phyloP scores from a whole-genome alignment of 2,888 invertebrate genomes.

The Ashinkailepas kermadecensis region DNA sequence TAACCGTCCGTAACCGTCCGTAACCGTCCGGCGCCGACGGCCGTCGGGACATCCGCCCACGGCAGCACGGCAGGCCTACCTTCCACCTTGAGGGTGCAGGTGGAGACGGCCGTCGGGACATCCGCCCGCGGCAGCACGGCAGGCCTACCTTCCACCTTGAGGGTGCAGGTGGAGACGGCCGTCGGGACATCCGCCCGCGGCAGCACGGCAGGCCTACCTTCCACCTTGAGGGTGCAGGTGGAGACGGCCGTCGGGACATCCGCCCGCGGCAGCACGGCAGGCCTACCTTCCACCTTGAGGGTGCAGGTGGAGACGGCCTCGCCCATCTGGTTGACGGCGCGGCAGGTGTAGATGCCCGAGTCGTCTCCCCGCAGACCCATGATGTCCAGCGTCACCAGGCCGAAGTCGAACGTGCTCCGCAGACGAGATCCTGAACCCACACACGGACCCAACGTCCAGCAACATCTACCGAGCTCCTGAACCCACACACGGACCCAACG shows the following conservation, averaged over 20 bases:
- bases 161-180: slow-evolving; percentile 82
- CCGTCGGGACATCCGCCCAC: slow-evolving; percentile 47
- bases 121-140: neutral
- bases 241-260: slow-evolving; percentile 68
- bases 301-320: slow-evolving; percentile 90
- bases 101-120: slow-evolving; percentile 89
- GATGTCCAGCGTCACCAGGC: slow-evolving; percentile 84
- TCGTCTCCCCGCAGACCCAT: slow-evolving; percentile 81
- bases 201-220: slow-evolving; percentile 41
- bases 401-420: slow-evolving; percentile 93
- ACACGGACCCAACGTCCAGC: too few relatives aligned
- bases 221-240: slow-evolving; percentile 79
- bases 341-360: slow-evolving; percentile 91
- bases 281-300: slow-evolving; percentile 63
- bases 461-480: too few relatives aligned
- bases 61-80: slow-evolving; percentile 37
- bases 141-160: slow-evolving; percentile 63
- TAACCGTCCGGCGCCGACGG: slow-evolving; percentile 61
- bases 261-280: neutral
- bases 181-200: neutral
- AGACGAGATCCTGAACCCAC: slow-evolving; percentile 57
- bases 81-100: slow-evolving; percentile 78
- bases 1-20: too few relatives aligned
- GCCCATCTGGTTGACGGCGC: slow-evolving; percentile 84
- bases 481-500: too few relatives aligned